Conservation (phyloP, 1,140 invertebrate species). For the Himalopsyche phryganea region DNA sequence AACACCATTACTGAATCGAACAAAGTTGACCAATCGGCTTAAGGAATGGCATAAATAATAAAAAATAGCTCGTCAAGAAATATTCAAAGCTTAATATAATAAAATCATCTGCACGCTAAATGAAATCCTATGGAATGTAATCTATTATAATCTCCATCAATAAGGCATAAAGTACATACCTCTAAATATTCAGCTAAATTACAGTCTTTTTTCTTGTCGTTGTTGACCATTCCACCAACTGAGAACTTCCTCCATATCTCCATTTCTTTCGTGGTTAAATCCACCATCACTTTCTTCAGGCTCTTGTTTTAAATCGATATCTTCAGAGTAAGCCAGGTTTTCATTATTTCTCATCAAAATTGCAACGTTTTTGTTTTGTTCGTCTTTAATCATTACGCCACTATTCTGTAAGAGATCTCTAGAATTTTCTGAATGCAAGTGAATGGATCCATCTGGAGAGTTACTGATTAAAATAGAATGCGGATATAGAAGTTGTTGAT, state of each 20-base stretch:
- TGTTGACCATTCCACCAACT: conserved; percentile 30
- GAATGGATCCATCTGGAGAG: conserved; percentile 3
- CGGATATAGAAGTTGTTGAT: conserved; percentile 8
- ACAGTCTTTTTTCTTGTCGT: conserved; percentile 5
- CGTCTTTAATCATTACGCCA: background rate
- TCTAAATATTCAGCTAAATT: conserved; percentile 1
- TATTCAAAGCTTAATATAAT: too few relatives aligned
- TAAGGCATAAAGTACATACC: too few relatives aligned
- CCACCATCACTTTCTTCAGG: conserved; percentile 20
- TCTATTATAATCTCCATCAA: too few relatives aligned
- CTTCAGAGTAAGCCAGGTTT: conserved; percentile 17
- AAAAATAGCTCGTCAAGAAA: too few relatives aligned
- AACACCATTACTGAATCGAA: too few relatives aligned
- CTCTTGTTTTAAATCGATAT: conserved; percentile 24
- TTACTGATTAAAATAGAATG: conserved; percentile 7
- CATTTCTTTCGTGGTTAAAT: conserved; percentile 17
- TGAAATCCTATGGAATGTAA: too few relatives aligned
- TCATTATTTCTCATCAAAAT: background rate
- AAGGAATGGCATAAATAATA: too few relatives aligned
- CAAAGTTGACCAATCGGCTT: too few relatives aligned
- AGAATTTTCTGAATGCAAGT: conserved; percentile 6
- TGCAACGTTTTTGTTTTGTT: background rate
- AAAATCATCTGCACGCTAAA: too few relatives aligned
- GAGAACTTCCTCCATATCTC: conserved; percentile 28
- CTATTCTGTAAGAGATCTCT: background rate